phyloP scores from a whole-genome alignment of 2,888 invertebrate genomes.

The Agrypnus murinus region DNA sequence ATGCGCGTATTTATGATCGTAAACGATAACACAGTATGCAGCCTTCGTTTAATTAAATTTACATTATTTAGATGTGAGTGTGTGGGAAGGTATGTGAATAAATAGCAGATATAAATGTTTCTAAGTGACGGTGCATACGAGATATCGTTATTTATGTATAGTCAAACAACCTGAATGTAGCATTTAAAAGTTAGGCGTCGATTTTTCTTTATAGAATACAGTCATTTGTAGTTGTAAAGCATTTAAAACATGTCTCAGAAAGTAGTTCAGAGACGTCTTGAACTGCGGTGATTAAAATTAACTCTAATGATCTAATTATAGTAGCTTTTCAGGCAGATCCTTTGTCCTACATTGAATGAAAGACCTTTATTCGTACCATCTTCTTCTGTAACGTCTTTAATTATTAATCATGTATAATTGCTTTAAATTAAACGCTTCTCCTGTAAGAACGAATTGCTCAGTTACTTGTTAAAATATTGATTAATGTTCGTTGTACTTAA shows the following conservation, averaged over 20 bases:
- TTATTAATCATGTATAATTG: conserved; percentile 30
- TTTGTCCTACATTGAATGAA: conserved; percentile 22
- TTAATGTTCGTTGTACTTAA: too few relatives aligned
- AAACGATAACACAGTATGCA: conserved; percentile 48
- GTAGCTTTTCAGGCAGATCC: conserved; percentile 27
- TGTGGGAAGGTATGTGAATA: conserved; percentile 55
- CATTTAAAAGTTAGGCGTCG: conserved; percentile 13
- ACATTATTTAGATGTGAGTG: conserved; percentile 54
- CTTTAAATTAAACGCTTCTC: conserved; percentile 19
- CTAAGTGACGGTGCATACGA: conserved; percentile 52
- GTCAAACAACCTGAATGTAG: conserved; percentile 27
- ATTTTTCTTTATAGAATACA: conserved; percentile 18
- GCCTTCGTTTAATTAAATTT: conserved; percentile 56
- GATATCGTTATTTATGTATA: conserved; percentile 41
- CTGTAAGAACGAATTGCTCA: too few relatives aligned
- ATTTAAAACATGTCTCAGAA: conserved; percentile 13
- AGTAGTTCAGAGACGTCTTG: conserved; percentile 15
- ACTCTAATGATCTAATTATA: conserved; percentile 13
- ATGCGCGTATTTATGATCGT: conserved; percentile 42
- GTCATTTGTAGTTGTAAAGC: conserved; percentile 27
- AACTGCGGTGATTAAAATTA: conserved; percentile 26
- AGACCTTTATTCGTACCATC: conserved; percentile 17
- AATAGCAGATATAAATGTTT: conserved; percentile 50
- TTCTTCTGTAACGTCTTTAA: conserved; percentile 33
- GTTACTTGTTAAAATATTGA: too few relatives aligned